phyloP scores from a whole-genome alignment of 2,888 invertebrate species.

The Erebia aethiops region DNA sequence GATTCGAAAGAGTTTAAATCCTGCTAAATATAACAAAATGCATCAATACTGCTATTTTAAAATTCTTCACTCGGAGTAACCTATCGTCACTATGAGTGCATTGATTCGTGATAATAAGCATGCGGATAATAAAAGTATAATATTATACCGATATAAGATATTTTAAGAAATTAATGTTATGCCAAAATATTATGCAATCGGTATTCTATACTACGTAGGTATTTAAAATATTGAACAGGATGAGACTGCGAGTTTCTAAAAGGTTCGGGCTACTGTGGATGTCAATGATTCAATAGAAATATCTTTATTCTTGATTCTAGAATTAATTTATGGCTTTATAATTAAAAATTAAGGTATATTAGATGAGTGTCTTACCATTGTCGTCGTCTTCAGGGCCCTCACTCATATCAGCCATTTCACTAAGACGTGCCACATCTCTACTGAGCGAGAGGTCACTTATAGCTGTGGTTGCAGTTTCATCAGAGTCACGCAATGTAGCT shows the following conservation, averaged over 20 bases:
- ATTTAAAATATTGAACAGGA: slow-evolving; percentile 20
- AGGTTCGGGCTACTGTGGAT: slow-evolving; percentile 27
- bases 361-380: slow-evolving; percentile 80
- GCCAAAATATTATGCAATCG: slow-evolving; percentile 2
- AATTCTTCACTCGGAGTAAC: neutral
- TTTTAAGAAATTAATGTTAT: neutral
- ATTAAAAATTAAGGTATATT: neutral
- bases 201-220: neutral
- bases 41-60: slow-evolving; percentile 1
- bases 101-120: slow-evolving; percentile 21
- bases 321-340: slow-evolving; percentile 10
- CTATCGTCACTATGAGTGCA: slow-evolving; percentile 29
- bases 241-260: slow-evolving; percentile 26
- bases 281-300: slow-evolving; percentile 13
- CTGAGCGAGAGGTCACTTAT: slow-evolving; percentile 83
- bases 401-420: slow-evolving; percentile 87
- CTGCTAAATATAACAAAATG: slow-evolving; percentile 15
- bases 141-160: neutral
- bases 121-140: slow-evolving; percentile 28
- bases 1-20: slow-evolving; percentile 19
- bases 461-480: slow-evolving; percentile 80
- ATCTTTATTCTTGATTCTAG: slow-evolving; percentile 16
- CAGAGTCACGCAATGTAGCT: slow-evolving; percentile 72
- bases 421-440: slow-evolving; percentile 87
- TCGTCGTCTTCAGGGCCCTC: slow-evolving; percentile 89